Conservation (phyloP, 2,113 vertebrate species). For the Gadus chalcogrammus region DNA sequence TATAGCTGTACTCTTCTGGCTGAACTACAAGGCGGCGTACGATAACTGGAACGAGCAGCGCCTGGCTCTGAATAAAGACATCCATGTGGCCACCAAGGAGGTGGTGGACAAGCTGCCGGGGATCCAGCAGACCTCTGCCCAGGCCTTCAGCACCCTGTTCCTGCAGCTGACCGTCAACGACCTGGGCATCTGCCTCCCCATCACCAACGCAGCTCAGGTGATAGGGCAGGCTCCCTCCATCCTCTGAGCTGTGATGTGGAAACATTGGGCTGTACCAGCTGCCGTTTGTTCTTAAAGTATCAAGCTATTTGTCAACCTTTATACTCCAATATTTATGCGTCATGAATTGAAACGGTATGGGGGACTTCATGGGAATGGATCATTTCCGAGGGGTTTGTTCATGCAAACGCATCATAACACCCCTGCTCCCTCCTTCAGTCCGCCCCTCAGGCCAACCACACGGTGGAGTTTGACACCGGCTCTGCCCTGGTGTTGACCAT, state of each 20-base stretch:
- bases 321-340: too few relatives aligned
- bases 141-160: conserved; percentile 97
- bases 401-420: too few relatives aligned
- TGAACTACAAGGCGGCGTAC: conserved; percentile 98
- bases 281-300: too few relatives aligned
- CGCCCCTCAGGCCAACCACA: conserved; percentile 83
- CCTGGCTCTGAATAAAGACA: conserved; percentile 94
- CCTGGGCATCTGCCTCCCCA: conserved; percentile 94
- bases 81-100: conserved; percentile 97
- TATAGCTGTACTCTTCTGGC: conserved; percentile 96
- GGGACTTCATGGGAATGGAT: too few relatives aligned
- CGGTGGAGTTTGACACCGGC: conserved; percentile 89
- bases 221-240: background rate
- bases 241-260: too few relatives aligned
- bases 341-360: too few relatives aligned
- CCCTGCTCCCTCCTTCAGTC: background rate
- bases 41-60: conserved; percentile 99
- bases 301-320: too few relatives aligned
- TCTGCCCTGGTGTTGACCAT: conserved; percentile 97
- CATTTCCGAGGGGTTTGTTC: too few relatives aligned
- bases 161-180: conserved; percentile 97
- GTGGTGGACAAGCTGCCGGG: conserved; percentile 97
- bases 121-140: conserved; percentile 94
- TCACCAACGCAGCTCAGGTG: conserved; percentile 90
- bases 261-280: too few relatives aligned